Percentiles rank a stretch among this genome's conserved stretches.
Evolutionary conservation across 2,888 invertebrate species (phyloP).

Genomic region (Liodrosophila aerea): DNA sequence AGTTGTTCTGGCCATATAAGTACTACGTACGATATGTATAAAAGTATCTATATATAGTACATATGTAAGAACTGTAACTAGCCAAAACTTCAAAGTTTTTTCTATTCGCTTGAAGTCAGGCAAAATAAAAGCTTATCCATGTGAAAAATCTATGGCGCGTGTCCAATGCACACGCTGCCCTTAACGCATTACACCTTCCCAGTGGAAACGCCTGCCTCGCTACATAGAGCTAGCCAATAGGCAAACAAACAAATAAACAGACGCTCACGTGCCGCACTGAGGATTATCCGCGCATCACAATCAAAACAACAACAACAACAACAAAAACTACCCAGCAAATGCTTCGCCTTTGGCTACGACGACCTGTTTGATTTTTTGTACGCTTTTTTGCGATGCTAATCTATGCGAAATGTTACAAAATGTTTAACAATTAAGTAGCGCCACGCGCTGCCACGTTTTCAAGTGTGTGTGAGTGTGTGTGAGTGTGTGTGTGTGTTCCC

Average conservation of each 20-base stretch:
- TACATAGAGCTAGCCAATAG: slow-evolving; percentile 38
- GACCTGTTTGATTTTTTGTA: slow-evolving; percentile 70
- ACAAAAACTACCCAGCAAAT: slow-evolving; percentile 64
- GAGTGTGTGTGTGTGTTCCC: slow-evolving; percentile 38
- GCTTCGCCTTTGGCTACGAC: slow-evolving; percentile 21
- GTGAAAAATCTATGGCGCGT: slow-evolving; percentile 76
- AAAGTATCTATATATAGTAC: not conserved
- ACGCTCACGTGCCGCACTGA: slow-evolving; percentile 68
- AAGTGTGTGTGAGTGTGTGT: too few relatives aligned
- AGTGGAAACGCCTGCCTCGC: slow-evolving; percentile 2
- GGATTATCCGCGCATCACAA: slow-evolving; percentile 79
- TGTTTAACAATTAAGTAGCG: slow-evolving; percentile 82
- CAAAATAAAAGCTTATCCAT: slow-evolving; percentile 67
- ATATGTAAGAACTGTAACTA: too few relatives aligned
- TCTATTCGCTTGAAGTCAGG: slow-evolving; percentile 29
- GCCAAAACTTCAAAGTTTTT: not conserved
- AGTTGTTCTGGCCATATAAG: not conserved
- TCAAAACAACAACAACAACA: slow-evolving; percentile 71
- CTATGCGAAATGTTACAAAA: slow-evolving; percentile 81
- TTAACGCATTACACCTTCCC: slow-evolving; percentile 73
- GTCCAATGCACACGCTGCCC: slow-evolving; percentile 58
- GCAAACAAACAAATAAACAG: slow-evolving; percentile 56
- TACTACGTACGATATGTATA: too few relatives aligned
- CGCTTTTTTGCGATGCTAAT: slow-evolving; percentile 79
- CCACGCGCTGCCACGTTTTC: slow-evolving; percentile 79